Conservation (phyloP, 2,797 vertebrate genomes). For the Tragelaphus eurycerus region DNA sequence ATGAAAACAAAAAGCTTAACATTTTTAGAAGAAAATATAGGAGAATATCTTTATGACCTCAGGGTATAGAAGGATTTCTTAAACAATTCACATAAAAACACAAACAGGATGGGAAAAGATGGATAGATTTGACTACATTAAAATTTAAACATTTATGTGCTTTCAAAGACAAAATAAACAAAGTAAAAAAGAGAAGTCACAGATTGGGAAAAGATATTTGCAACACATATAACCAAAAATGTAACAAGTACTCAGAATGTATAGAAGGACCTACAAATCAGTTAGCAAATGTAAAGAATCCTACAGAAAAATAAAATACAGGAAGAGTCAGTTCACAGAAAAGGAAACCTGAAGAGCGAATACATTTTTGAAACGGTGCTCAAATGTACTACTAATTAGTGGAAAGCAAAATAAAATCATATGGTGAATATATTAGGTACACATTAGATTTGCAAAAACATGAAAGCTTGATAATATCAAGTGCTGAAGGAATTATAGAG, state of each 20-base stretch:
- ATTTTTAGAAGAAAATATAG: constrained; percentile 42
- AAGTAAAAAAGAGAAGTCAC: constrained; percentile 44
- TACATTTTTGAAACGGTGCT: neutral
- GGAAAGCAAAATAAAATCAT: constrained; percentile 1
- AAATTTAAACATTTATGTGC: constrained; percentile 45
- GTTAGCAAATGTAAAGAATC: neutral
- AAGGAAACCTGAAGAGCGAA: neutral
- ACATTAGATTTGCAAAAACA: neutral
- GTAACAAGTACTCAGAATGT: neutral
- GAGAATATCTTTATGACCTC: neutral
- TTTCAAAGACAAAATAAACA: constrained; percentile 42
- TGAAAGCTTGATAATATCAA: neutral
- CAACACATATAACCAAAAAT: neutral
- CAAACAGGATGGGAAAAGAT: constrained; percentile 37
- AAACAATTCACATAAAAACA: constrained; percentile 32
- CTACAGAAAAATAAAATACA: neutral
- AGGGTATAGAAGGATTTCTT: constrained; percentile 13
- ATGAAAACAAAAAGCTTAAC: constrained; percentile 37
- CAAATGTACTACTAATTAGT: neutral
- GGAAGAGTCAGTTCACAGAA: neutral
- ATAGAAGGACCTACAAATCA: neutral
- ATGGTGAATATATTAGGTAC: neutral
- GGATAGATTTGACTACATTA: constrained; percentile 36
- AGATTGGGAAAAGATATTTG: neutral
- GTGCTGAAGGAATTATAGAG: neutral